phyloP scores from a whole-genome alignment of 1,140 invertebrate species.

The Pseudomyrmex gracilis region DNA sequence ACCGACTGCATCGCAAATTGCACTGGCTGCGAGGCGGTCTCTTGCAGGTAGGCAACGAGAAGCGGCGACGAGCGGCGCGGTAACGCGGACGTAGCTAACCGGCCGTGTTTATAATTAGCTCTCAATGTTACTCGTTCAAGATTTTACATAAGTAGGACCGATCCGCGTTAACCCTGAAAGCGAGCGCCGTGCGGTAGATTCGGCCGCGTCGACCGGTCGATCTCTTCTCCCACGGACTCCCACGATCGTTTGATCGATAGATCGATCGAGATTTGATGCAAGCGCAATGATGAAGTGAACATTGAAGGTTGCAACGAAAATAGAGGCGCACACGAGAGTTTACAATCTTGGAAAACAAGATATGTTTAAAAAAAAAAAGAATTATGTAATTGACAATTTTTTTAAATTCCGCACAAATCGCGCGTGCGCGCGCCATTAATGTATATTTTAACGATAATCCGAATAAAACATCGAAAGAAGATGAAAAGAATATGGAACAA shows the following conservation, averaged over 20 bases:
- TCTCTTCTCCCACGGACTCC: conserved; percentile 34
- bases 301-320: neutral
- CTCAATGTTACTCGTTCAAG: conserved; percentile 71
- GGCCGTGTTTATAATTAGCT: conserved; percentile 70
- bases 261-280: conserved; percentile 5
- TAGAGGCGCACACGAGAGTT: neutral
- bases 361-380: neutral
- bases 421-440: too few relatives aligned
- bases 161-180: conserved; percentile 70
- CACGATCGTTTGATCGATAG: neutral
- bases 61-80: conserved; percentile 1
- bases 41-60: conserved; percentile 38
- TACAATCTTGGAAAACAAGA: neutral
- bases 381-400: neutral
- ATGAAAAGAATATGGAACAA: neutral
- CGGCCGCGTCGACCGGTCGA: conserved; percentile 6
- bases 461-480: neutral
- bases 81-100: conserved; percentile 44
- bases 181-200: conserved; percentile 24
- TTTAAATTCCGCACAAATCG: neutral
- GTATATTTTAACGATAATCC: neutral
- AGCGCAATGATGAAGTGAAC: neutral
- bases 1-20: conserved; percentile 65
- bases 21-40: conserved; percentile 13
- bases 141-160: conserved; percentile 74